Percentiles rank a stretch among this genome's conserved stretches.
These are phyloP conservation scores for Goniozus legneri DNA, from an alignment of 1,140 invertebrate genomes.

Conservation along the genomic window DNA sequence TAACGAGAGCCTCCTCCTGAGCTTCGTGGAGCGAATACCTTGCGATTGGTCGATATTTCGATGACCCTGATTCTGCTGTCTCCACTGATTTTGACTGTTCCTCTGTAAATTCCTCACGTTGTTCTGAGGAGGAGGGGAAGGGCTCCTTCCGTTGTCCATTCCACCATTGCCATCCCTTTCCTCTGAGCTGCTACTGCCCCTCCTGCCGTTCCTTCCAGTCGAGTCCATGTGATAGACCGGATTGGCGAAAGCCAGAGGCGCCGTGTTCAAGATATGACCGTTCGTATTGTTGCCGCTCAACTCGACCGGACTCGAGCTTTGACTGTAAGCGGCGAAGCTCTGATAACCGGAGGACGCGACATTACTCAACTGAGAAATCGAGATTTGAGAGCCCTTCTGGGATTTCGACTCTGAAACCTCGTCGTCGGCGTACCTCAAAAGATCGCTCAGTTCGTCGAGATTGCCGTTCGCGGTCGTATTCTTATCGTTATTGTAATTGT, in stretches of 20 bases:
- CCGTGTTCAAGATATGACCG: conserved; percentile 54
- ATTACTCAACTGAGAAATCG: conserved; percentile 77
- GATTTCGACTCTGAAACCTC: conserved; percentile 51
- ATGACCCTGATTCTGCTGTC: conserved; percentile 35
- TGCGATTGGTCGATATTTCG: conserved; percentile 43
- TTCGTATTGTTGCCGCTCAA: conserved; percentile 55
- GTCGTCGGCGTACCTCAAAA: conserved; percentile 58
- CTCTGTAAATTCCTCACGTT: conserved; percentile 54
- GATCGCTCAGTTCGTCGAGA: conserved; percentile 70
- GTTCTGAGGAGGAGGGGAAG: conserved; percentile 39
- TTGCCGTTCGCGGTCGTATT: conserved; percentile 46
- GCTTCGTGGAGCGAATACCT: conserved; percentile 38
- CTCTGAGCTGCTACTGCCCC: conserved; percentile 55
- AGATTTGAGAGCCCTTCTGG: conserved; percentile 55
- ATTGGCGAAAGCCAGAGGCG: conserved; percentile 82
- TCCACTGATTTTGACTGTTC: conserved; percentile 50
- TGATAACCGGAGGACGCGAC: conserved; percentile 87
- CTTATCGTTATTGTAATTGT: conserved; percentile 43
- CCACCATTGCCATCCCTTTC: conserved; percentile 44
- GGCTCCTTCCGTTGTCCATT: conserved; percentile 45
- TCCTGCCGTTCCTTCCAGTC: conserved; percentile 37
- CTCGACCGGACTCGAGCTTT: conserved; percentile 86
- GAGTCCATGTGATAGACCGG: conserved; percentile 76
- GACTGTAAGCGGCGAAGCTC: conserved; percentile 85
- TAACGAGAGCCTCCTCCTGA: conserved; percentile 63